These are phyloP conservation scores for Adoxophyes honmai DNA, from an alignment of 1,140 invertebrate genomes.

Conservation along the genomic window DNA sequence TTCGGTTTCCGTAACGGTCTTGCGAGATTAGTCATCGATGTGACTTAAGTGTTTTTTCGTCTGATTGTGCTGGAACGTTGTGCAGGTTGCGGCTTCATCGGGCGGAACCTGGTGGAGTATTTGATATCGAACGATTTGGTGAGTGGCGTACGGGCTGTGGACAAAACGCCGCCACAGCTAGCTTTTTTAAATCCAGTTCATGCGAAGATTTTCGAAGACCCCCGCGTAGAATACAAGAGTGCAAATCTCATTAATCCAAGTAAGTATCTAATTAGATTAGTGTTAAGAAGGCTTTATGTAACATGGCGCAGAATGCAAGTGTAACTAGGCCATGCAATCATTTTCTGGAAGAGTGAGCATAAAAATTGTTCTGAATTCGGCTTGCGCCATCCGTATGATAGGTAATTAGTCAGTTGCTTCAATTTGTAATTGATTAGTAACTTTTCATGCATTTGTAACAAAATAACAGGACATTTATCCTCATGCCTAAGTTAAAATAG, in stretches of 20 bases:
- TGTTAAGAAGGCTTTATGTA: neutral
- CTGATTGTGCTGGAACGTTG: conserved; percentile 39
- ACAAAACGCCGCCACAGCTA: conserved; percentile 94
- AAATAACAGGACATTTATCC: no score
- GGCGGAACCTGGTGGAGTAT: conserved; percentile 90
- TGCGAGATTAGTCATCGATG: conserved; percentile 61
- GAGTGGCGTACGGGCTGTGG: conserved; percentile 87
- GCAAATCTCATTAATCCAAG: conserved; percentile 93
- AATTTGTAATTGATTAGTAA: no score
- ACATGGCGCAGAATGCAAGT: neutral
- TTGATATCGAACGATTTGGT: conserved; percentile 88
- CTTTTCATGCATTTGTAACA: no score
- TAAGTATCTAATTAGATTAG: conserved; percentile 68
- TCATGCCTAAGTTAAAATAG: no score
- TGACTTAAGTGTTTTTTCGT: conserved; percentile 46
- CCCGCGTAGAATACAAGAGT: conserved; percentile 92
- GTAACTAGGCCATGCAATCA: conserved; percentile 3
- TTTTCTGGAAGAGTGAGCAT: conserved; percentile 3
- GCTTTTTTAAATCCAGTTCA: conserved; percentile 91
- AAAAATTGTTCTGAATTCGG: neutral
- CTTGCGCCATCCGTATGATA: neutral
- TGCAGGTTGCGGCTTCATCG: conserved; percentile 94
- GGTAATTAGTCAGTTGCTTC: neutral
- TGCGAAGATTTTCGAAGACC: conserved; percentile 81
- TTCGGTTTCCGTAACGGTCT: conserved; percentile 56